Evolutionary conservation across 2,888 invertebrate species (phyloP).

Genomic region (Mythimna albipuncta): DNA sequence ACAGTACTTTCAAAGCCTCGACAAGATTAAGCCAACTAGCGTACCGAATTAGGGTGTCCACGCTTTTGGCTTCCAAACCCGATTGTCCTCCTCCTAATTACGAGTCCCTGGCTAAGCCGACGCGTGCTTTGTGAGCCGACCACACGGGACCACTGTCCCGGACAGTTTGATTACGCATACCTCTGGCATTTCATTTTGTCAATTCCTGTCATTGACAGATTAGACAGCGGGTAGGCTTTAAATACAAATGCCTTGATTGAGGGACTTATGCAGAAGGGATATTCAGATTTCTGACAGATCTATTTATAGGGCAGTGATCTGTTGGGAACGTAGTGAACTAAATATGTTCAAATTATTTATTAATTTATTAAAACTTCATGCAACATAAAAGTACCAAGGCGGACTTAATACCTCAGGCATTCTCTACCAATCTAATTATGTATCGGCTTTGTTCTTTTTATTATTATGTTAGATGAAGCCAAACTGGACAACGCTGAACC

Average conservation of each 20-base stretch:
- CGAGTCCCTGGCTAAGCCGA: slow-evolving; percentile 48
- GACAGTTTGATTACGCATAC: slow-evolving; percentile 59
- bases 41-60: slow-evolving; percentile 37
- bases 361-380: too few relatives aligned
- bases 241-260: slow-evolving; percentile 22
- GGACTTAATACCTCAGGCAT: too few relatives aligned
- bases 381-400: too few relatives aligned
- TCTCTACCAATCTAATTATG: too few relatives aligned
- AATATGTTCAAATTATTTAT: too few relatives aligned
- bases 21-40: slow-evolving; percentile 40
- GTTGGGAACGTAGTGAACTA: not conserved
- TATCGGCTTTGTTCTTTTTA: not conserved
- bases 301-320: too few relatives aligned
- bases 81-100: slow-evolving; percentile 69
- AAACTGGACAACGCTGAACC: too few relatives aligned
- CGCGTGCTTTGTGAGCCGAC: slow-evolving; percentile 61
- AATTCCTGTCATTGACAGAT: slow-evolving; percentile 33
- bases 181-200: slow-evolving; percentile 59
- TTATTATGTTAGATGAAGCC: too few relatives aligned
- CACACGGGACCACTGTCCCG: slow-evolving; percentile 53
- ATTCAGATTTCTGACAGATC: not conserved
- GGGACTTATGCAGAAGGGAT: not conserved
- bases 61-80: slow-evolving; percentile 49
- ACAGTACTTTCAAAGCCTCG: slow-evolving; percentile 18
- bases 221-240: slow-evolving; percentile 22